Conservation (phyloP, 2,888 invertebrate species). For the Anthophora plumipes region DNA sequence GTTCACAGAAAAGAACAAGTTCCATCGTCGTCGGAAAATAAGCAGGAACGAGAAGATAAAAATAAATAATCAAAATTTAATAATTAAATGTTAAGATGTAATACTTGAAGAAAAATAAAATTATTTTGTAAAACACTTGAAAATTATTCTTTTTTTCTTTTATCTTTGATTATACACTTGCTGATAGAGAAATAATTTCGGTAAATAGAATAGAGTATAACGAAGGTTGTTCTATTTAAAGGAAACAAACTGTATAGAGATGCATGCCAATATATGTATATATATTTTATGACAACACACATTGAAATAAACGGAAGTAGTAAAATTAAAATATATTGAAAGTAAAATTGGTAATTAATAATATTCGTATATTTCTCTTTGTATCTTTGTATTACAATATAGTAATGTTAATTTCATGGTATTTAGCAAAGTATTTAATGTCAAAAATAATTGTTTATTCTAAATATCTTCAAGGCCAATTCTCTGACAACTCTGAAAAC, state of each 20-base stretch:
- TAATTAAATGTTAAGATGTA: constrained; percentile 18
- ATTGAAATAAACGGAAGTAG: background rate
- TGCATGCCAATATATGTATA: background rate
- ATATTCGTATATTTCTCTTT: constrained; percentile 26
- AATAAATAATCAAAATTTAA: constrained; percentile 4
- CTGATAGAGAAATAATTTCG: background rate
- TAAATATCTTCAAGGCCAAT: constrained; percentile 7
- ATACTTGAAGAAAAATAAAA: constrained; percentile 20
- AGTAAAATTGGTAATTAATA: background rate
- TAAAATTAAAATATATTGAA: background rate
- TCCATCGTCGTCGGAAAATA: constrained; percentile 32
- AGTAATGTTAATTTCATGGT: constrained; percentile 11
- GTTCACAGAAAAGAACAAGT: constrained; percentile 21
- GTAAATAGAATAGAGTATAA: background rate
- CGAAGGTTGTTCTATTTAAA: background rate
- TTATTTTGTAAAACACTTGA: background rate
- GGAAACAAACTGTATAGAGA: background rate
- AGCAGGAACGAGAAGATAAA: background rate
- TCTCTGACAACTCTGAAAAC: background rate
- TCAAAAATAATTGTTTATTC: constrained; percentile 50
- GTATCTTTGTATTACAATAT: constrained; percentile 29
- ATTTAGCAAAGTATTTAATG: constrained; percentile 24
- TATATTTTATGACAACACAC: background rate
- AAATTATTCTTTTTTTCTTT: background rate
- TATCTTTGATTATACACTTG: background rate